Evolutionary conservation across 2,113 vertebrate species (phyloP).

Genomic region (Collichthys lucidus): DNA sequence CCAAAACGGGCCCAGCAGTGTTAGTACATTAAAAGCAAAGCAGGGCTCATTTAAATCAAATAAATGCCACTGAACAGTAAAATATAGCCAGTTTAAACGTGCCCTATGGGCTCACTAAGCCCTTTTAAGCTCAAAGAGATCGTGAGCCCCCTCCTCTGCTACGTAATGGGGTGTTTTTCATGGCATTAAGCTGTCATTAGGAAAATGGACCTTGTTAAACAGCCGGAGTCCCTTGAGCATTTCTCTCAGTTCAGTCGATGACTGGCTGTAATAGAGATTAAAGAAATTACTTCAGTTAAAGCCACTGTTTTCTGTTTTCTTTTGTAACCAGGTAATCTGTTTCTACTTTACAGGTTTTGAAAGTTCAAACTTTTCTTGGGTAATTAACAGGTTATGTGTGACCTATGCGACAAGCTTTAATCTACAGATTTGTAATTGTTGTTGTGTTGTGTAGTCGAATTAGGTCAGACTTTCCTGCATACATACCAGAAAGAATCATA

Average conservation of each 20-base stretch:
- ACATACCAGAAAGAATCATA: slow-evolving; percentile 17
- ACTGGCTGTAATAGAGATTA: slow-evolving; percentile 42
- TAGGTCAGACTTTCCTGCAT: slow-evolving; percentile 20
- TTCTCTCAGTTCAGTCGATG: slow-evolving; percentile 42
- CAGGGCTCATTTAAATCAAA: slow-evolving; percentile 58
- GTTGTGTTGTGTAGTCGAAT: slow-evolving; percentile 1
- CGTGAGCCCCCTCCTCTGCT: slow-evolving; percentile 39
- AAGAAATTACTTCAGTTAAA: slow-evolving; percentile 2
- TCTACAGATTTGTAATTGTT: background rate
- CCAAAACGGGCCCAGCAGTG: slow-evolving; percentile 19
- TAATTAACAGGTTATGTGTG: background rate
- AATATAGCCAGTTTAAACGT: slow-evolving; percentile 48
- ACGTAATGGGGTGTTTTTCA: slow-evolving; percentile 53
- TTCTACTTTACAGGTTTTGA: background rate
- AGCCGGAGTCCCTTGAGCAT: slow-evolving; percentile 32
- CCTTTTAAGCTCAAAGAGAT: slow-evolving; percentile 61
- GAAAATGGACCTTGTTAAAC: slow-evolving; percentile 68
- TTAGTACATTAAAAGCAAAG: slow-evolving; percentile 54
- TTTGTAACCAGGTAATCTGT: background rate
- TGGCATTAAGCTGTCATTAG: slow-evolving; percentile 71
- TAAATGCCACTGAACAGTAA: slow-evolving; percentile 62
- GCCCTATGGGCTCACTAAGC: slow-evolving; percentile 36
- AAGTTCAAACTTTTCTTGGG: background rate
- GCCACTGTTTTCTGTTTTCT: slow-evolving; percentile 1
- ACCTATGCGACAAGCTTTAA: background rate